A percentile compares a stretch with the other conserved stretches of the same genome.
Conservation (phyloP, 1,140 invertebrate species). For the Cylas formicarius region DNA sequence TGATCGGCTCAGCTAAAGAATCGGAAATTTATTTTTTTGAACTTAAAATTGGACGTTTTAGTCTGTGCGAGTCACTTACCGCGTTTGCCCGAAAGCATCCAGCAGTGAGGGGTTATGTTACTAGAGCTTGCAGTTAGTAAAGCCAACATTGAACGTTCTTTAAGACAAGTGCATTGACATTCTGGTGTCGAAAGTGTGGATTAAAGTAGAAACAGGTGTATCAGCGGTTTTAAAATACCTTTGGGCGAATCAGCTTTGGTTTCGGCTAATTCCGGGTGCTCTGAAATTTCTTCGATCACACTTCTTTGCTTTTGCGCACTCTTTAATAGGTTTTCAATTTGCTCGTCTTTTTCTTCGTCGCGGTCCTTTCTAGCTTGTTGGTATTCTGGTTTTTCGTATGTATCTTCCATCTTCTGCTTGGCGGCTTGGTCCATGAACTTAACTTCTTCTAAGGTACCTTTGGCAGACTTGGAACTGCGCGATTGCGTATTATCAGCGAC, state of each 20-base stretch:
- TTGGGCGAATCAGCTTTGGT: not conserved
- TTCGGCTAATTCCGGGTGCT: constrained; percentile 41
- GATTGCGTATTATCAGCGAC: constrained; percentile 40
- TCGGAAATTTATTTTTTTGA: constrained; percentile 1
- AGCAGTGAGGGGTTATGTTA: not conserved
- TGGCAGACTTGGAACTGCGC: constrained; percentile 17
- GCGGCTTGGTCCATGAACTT: constrained; percentile 22
- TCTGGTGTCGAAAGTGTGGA: not conserved
- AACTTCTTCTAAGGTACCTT: constrained; percentile 19
- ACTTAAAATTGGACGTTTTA: constrained; percentile 5
- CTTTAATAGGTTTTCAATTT: constrained; percentile 54
- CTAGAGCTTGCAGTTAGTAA: constrained; percentile 4
- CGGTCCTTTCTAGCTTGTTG: constrained; percentile 30
- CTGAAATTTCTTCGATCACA: constrained; percentile 60
- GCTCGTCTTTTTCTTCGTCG: constrained; percentile 42
- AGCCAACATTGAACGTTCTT: not conserved
- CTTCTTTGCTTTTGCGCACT: constrained; percentile 60
- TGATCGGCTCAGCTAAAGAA: constrained; percentile 63
- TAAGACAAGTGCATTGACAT: not conserved
- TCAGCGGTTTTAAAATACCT: not conserved
- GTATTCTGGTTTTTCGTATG: constrained; percentile 50
- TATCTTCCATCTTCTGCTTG: constrained; percentile 9
- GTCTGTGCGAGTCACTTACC: not conserved
- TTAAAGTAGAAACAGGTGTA: not conserved
- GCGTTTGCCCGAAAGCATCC: not conserved